Base-by-base conservation (phyloP, 2,888 invertebrate genomes). In the Aphodius sticticus region DNA sequence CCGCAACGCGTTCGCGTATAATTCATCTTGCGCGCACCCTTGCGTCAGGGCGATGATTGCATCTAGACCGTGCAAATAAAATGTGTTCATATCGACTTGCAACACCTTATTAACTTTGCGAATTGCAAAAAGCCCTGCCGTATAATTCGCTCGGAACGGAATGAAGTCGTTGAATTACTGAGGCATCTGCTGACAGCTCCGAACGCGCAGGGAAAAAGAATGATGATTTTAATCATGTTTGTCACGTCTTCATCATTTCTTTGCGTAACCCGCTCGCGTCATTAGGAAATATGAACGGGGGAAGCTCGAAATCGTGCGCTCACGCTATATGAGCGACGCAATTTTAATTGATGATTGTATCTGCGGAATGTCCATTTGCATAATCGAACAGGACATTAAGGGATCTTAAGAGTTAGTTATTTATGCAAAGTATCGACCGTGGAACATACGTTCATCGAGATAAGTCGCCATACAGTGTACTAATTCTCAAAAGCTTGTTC, bases 371-470 rank as follows among this genome's bases (percentile, higher is more conserved):
- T 16, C 71, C 71, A 82, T 82, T 82, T 81, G 78, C 82, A 82
- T 82, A 81, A 82, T 82, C 80, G 81, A 82, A 81, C 81, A 80
- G 81, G 77, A 77, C 81, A 81, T 81, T 81, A 81, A 79, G 74
- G 81, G 81, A 81, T 81, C 76, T 78, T 78, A 80, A 74, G 53
- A 53, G 53, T 53, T 53, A 76, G 79, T 81, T 79, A 79, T 79
- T 79, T 81, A 81, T 81, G 81, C 81, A 79, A 79, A 81, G 79
- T 6, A 38, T 53, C 53, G 53, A 53, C 7, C 53, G 12, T 12
- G 2, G 53, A 53, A 53, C 53, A 53, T 53, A 53, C 53, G 12
- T 12, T 53, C 53, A 53, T 53, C 53, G 53, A 53, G 53, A 53
- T 53, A n/a, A 74, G 7, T 74, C 26, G 12, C n/a, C 74, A 36